A percentile compares a stretch with the other conserved stretches of the same genome.
Conservation (phyloP, 64 coral and sea anemone species). For the Porites lutea region DNA sequence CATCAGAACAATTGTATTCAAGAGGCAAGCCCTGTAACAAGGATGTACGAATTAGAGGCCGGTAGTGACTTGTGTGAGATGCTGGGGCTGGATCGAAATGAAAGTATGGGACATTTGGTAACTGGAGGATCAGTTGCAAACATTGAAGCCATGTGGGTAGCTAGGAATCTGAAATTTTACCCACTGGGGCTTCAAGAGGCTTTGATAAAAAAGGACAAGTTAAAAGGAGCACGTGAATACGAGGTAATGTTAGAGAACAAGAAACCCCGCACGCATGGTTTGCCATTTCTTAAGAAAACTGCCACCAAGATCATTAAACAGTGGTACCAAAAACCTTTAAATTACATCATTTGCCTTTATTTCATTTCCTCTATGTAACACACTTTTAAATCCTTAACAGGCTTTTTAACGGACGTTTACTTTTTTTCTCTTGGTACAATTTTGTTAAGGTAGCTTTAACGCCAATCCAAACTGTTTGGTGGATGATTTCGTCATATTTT, state of each 20-base stretch:
- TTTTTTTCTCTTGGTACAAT: too few species aligned
- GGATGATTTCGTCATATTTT: too few species aligned
- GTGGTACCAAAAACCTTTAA: too few species aligned
- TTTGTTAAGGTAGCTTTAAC: too few species aligned
- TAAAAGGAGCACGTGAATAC: conserved; percentile 31
- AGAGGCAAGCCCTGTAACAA: conserved; percentile 54
- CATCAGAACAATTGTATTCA: conserved; percentile 81
- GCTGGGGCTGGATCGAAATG: conserved; percentile 38
- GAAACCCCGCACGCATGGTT: too few species aligned
- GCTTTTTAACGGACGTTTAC: too few species aligned
- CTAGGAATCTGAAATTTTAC: conserved; percentile 78
- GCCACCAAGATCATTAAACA: too few species aligned
- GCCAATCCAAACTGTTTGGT: too few species aligned
- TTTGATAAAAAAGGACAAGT: conserved; percentile 22
- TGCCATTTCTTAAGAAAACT: too few species aligned
- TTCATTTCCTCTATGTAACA: too few species aligned
- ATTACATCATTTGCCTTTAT: too few species aligned
- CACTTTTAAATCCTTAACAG: too few species aligned
- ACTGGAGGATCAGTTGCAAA: conserved; percentile 70
- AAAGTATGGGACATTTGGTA: conserved; percentile 64
- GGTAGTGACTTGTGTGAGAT: conserved; percentile 72
- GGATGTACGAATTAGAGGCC: conserved; percentile 52
- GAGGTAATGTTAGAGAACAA: not conserved
- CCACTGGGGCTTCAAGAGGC: conserved; percentile 73
- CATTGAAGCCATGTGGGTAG: conserved; percentile 86